These are phyloP conservation scores for Lutjanus argentimaculatus DNA, from an alignment of 2,797 vertebrate species.

Conservation along the genomic window DNA sequence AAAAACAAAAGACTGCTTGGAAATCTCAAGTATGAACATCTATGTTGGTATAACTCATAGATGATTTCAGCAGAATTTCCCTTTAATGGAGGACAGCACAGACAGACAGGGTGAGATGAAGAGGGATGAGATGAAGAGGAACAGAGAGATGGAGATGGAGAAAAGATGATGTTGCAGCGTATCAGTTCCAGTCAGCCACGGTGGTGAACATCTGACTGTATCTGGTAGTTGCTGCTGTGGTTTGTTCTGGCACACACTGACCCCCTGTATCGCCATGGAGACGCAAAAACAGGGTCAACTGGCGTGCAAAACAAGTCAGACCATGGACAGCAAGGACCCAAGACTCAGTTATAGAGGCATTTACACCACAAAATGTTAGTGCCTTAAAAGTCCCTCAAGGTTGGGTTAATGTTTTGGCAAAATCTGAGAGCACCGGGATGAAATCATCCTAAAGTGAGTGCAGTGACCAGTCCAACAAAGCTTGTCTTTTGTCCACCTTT, in stretches of 20 bases:
- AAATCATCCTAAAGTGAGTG: neutral
- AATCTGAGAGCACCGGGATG: neutral
- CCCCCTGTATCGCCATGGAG: conserved; percentile 32
- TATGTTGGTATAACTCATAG: conserved; percentile 39
- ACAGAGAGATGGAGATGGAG: neutral
- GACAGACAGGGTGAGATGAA: conserved; percentile 18
- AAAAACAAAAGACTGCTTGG: conserved; percentile 1
- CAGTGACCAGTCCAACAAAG: neutral
- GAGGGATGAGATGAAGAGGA: conserved; percentile 28
- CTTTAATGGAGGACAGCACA: conserved; percentile 31
- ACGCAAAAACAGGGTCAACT: conserved; percentile 49
- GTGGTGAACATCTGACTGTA: conserved; percentile 38
- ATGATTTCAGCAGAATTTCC: conserved; percentile 37
- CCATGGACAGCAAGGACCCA: neutral
- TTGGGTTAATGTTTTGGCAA: neutral
- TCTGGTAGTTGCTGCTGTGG: conserved; percentile 39
- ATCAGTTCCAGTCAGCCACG: conserved; percentile 52
- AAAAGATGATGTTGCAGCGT: conserved; percentile 23
- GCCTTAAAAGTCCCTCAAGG: no score
- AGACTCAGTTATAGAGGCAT: neutral
- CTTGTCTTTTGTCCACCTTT: neutral
- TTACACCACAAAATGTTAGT: neutral
- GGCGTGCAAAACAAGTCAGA: conserved; percentile 24
- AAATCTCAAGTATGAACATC: conserved; percentile 45
- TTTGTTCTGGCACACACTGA: conserved; percentile 45